Evolutionary conservation across 2,113 vertebrate genomes (phyloP), one percentile per base, ranked within the genome.

Genomic region (Rhombomys opimus): DNA sequence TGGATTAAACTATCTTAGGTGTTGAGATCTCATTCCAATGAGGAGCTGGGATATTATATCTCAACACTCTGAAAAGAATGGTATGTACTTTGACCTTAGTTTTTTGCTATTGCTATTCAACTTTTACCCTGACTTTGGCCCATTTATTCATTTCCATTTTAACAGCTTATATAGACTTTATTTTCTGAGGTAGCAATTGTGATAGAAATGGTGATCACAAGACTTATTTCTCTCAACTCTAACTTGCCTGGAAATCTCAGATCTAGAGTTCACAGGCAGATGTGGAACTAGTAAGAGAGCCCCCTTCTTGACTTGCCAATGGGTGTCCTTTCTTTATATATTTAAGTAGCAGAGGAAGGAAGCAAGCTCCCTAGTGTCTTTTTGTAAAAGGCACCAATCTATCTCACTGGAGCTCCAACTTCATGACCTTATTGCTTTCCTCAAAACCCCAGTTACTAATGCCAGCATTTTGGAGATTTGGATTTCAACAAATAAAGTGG

Each of bases 171-270:
- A 68, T 0, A 89, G 61, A 46, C 38, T 90, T 72, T 41, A 4
- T 91, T 91, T 96, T 86, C 81, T 86, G 78, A 59, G 46, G 30
- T 92, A 65, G 85, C 87, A 82, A 52, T 92, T 72, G 63, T 30
- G 14, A 59, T 84, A 41, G 63, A 25, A 5, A 73, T n/a, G 4
- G 41, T 68, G 18, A 35, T 52, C 63, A 30, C 11, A 65, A 91
- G 14, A 82, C n/a, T 70, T 78, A 77, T 63, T 78, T 78, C 54
- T 80, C 80, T 12, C 5, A 35, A 5, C 90, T 68, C 30, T 87
- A 41, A 32, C 77, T 46, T 78, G 63, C 13, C 30, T 13, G 41
- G 73, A 80, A 54, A 46, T 72, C 63, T 10, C 59, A 35, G 38
- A 38, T 32, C 67, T 52, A 76, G 38, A 9, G 5, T 72, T n/a